Percentiles rank a stretch among this genome's conserved stretches.
Evolutionary conservation across 2,113 vertebrate species (phyloP).

Genomic region (Xiphias gladius): DNA sequence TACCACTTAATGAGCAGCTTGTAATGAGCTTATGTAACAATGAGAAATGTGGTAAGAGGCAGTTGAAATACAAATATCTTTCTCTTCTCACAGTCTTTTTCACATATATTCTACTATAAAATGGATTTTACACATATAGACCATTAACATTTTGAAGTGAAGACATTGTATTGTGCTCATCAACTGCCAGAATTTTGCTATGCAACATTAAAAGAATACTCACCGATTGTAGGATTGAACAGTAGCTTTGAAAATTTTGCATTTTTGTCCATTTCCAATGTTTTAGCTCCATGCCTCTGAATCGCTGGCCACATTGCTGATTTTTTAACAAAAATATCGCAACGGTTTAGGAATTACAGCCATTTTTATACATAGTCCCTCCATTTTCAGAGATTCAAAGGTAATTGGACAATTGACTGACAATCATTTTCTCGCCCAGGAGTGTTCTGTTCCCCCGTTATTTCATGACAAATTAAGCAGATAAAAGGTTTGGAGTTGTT

Average conservation of each 20-base stretch:
- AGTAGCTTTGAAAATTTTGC: not conserved
- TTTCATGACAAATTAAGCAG: no score
- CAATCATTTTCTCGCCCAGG: no score
- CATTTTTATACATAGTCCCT: no score
- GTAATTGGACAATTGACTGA: no score
- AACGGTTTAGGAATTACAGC: no score
- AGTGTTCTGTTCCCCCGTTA: no score
- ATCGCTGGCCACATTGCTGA: not conserved
- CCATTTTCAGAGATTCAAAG: no score
- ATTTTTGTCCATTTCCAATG: not conserved
- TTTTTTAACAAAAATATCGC: not conserved
- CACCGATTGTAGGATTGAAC: not conserved
- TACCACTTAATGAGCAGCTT: constrained; percentile 31
- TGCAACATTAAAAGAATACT: not conserved
- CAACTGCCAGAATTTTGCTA: not conserved
- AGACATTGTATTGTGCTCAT: not conserved
- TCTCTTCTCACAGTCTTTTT: not conserved
- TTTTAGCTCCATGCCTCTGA: no score
- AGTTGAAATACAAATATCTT: constrained; percentile 16
- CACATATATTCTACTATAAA: not conserved
- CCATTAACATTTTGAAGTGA: not conserved
- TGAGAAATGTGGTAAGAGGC: constrained; percentile 17
- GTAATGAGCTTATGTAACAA: constrained; percentile 41
- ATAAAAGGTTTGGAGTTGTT: no score
- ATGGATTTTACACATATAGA: not conserved